phyloP scores from a whole-genome alignment of 2,797 vertebrate species.

The Sebastes steindachneri region DNA sequence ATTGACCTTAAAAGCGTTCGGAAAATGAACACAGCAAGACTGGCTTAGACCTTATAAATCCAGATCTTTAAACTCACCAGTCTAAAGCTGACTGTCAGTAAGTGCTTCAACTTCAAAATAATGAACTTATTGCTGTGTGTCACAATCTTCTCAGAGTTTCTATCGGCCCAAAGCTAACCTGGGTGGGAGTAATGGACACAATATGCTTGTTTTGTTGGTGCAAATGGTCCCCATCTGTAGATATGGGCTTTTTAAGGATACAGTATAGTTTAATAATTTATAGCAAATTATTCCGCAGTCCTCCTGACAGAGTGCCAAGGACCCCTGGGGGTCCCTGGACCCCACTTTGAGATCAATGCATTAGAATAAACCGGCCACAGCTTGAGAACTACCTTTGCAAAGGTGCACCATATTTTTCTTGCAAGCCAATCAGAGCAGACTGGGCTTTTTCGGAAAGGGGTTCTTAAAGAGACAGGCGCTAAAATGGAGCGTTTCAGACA shows the following conservation, averaged over 20 bases:
- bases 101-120: not conserved
- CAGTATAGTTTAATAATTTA: too few relatives aligned
- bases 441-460: not conserved
- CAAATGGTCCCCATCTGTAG: not conserved
- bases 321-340: not conserved
- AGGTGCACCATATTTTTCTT: not conserved
- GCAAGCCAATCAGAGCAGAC: not conserved
- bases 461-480: not conserved
- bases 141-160: not conserved
- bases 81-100: not conserved
- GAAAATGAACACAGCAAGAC: too few relatives aligned
- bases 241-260: too few relatives aligned
- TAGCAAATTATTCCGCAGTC: too few relatives aligned
- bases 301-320: too few relatives aligned
- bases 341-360: not conserved
- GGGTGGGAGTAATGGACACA: not conserved
- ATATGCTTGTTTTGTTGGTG: not conserved
- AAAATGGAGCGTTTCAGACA: not conserved
- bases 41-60: not conserved
- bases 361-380: not conserved
- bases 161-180: not conserved
- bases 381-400: not conserved
- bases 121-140: not conserved
- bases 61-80: not conserved
- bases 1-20: not conserved